Evolutionary conservation across 2,888 invertebrate species (phyloP), one percentile per base, ranked within the genome.

Genomic region (Chalcis sispes): DNA sequence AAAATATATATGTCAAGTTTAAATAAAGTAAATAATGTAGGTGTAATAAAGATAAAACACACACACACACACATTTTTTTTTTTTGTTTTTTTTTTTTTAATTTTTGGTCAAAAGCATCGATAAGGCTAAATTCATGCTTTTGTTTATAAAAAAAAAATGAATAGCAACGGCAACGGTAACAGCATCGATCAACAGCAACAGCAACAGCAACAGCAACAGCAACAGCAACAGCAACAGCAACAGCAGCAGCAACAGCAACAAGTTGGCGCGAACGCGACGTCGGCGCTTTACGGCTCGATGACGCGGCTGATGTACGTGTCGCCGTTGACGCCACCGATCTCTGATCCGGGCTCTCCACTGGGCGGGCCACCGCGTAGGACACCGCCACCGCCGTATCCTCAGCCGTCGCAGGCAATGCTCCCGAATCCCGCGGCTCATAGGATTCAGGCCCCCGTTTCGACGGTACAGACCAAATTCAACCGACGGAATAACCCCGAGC

Each of bases 401-500:
- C 91, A 92, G 78, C 74, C 75, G 5, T 25, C 65, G 1, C 61
- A 59, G 52, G 10, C 27, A 27, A 20, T 50, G 48, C n/a, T 27
- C 3, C 20, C 50, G 46, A 50, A 15, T 5, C 83, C n/a, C 42
- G 81, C 84, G 50, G 23, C 10, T 18, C 87, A 85, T 72, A 82
- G 85, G 80, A 86, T 87, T 77, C 89, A 86, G 75, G 81, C 82
- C 8, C 81, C 82, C 27, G 61, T 82, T 54, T 15, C 64, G 23
- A 10, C 23, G 42, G 1, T 25, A 1, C 18, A 10, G 36, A 15
- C 59, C 29, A 96, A 95, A 86, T 98, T 96, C 90, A 98, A 98
- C 90, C 91, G 98, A 81, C 92, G 98, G 87, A 98, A 98, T 90
- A 98, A 98, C 90, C 98, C 98, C 0, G 98, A 98, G 89, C 90